phyloP scores from a whole-genome alignment of 2,797 vertebrate genomes.

The Crax fasciolata region DNA sequence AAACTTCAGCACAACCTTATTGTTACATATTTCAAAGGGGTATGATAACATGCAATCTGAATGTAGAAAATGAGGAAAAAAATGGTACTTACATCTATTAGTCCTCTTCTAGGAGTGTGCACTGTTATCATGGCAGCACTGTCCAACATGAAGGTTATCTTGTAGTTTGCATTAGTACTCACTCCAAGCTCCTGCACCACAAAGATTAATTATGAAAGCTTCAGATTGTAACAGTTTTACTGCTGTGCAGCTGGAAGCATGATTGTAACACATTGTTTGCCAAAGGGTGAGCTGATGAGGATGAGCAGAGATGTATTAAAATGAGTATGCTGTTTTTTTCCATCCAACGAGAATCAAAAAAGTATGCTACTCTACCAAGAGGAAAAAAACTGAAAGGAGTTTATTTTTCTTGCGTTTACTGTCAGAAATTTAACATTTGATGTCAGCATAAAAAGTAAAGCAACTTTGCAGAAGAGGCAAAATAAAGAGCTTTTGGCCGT shows the following conservation, averaged over 20 bases:
- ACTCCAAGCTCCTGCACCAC: slow-evolving; percentile 93
- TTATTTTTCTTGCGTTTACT: not conserved
- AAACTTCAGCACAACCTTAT: not conserved
- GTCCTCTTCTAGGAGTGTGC: slow-evolving; percentile 95
- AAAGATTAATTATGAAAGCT: slow-evolving; percentile 50
- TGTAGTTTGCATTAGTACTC: slow-evolving; percentile 97
- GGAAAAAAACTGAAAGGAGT: not conserved
- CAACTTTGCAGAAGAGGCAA: not conserved
- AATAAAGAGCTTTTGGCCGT: not conserved
- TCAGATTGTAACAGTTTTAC: slow-evolving; percentile 12
- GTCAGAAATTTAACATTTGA: not conserved
- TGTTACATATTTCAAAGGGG: not conserved
- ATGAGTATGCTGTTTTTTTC: not conserved
- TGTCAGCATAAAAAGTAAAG: slow-evolving; percentile 10
- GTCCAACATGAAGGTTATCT: slow-evolving; percentile 99
- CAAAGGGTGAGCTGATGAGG: not conserved
- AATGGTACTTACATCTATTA: slow-evolving; percentile 91
- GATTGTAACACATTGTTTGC: not conserved
- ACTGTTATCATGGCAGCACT: slow-evolving; percentile 99
- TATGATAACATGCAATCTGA: not conserved
- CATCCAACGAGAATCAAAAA: not conserved
- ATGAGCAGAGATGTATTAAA: not conserved
- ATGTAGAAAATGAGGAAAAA: not conserved
- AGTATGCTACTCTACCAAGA: not conserved
- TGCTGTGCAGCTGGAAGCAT: not conserved